These are phyloP conservation scores for Aplodontia rufa DNA, from an alignment of 2,113 vertebrate species.

Conservation along the genomic window DNA sequence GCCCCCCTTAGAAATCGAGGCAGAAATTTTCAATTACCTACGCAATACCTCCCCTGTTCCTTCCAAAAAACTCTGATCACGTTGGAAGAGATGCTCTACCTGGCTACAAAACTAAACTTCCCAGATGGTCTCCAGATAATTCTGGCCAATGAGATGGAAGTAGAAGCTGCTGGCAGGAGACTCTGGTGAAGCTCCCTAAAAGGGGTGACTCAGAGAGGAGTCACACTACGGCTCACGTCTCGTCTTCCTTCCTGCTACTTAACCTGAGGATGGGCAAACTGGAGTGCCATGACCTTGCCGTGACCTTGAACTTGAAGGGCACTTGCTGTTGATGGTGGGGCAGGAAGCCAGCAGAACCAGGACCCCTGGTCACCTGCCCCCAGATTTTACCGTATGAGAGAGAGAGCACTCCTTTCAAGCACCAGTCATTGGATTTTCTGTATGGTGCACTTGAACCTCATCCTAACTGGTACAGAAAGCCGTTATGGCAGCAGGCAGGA, in stretches of 20 bases:
- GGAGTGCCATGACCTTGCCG: not conserved
- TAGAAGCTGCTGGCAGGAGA: not conserved
- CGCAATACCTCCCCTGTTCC: not conserved
- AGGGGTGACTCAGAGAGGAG: not conserved
- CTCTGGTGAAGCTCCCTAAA: not conserved
- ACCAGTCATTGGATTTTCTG: not conserved
- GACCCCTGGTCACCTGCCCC: not conserved
- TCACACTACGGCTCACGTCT: not conserved
- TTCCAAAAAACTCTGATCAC: not conserved
- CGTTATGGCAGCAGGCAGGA: not conserved
- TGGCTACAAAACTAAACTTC: not conserved
- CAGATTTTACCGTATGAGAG: not conserved
- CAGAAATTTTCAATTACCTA: not conserved
- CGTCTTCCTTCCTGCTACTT: not conserved
- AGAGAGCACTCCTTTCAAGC: not conserved
- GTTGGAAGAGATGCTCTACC: not conserved
- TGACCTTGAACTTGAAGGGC: not conserved
- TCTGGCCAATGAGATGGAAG: not conserved
- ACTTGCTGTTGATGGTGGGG: not conserved
- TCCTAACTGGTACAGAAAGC: not conserved
- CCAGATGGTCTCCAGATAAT: not conserved
- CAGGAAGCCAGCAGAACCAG: not conserved
- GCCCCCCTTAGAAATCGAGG: not conserved
- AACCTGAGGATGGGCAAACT: not conserved
- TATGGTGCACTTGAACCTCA: not conserved